A percentile compares a stretch with the other conserved stretches of the same genome.
phyloP scores from a whole-genome alignment of 1,140 invertebrate genomes.

The Panonychus citri region DNA sequence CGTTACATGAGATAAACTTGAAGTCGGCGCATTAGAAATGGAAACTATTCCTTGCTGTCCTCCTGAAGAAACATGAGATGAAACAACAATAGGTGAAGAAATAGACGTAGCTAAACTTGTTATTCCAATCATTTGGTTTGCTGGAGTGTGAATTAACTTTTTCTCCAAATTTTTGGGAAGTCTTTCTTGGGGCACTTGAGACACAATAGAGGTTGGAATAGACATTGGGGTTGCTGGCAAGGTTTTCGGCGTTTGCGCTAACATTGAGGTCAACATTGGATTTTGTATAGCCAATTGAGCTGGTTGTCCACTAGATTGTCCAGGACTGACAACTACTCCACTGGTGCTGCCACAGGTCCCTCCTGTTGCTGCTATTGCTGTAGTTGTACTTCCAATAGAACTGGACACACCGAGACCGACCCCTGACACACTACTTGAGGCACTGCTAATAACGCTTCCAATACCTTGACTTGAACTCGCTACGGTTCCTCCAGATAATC shows the following conservation, averaged over 20 bases:
- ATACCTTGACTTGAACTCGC: neutral
- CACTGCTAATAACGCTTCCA: neutral
- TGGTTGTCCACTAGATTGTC: neutral
- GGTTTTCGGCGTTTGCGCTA: constrained; percentile 15
- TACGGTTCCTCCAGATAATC: neutral
- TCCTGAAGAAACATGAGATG: neutral
- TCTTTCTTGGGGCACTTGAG: constrained; percentile 17
- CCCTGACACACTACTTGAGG: neutral
- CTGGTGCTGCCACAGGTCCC: neutral
- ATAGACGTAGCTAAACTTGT: neutral
- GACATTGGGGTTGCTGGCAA: constrained; percentile 14
- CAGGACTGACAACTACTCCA: neutral
- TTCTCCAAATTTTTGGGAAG: constrained; percentile 18
- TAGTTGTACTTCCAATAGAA: neutral
- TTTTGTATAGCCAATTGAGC: constrained; percentile 15
- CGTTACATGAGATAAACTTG: neutral
- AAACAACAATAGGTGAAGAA: neutral
- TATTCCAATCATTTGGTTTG: neutral
- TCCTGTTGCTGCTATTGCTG: neutral
- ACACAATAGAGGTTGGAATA: constrained; percentile 16
- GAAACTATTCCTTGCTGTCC: neutral
- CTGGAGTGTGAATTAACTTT: constrained; percentile 14
- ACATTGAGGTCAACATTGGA: constrained; percentile 19
- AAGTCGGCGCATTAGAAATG: neutral
- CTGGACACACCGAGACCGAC: neutral